Evolutionary conservation across 1,140 invertebrate species (phyloP).

Genomic region (Hycleus phaleratus): DNA sequence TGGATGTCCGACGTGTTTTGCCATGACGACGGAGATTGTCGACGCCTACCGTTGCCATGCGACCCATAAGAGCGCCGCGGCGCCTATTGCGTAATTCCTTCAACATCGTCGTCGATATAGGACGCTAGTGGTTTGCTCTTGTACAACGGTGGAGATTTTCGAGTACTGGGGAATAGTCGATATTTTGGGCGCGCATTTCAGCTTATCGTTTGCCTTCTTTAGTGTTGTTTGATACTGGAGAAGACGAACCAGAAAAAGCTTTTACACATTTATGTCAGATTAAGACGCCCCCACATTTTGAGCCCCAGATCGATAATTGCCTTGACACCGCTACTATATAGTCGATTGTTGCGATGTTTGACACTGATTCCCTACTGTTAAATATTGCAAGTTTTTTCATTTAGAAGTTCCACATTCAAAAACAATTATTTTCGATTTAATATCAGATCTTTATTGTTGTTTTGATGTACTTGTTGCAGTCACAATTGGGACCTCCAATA

Average conservation of each 20-base stretch:
- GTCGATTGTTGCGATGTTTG: not conserved
- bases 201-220: conserved; percentile 1
- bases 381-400: no score
- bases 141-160: not conserved
- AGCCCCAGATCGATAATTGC: conserved; percentile 16
- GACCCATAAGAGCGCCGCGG: conserved; percentile 21
- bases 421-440: not conserved
- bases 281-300: not conserved
- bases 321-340: conserved; percentile 9
- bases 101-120: conserved; percentile 2
- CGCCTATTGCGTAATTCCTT: conserved; percentile 15
- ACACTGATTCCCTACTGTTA: not conserved
- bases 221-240: not conserved
- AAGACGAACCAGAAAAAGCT: not conserved
- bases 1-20: conserved; percentile 11
- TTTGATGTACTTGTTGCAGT: not conserved
- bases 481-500: conserved; percentile 6
- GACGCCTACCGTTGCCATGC: conserved; percentile 21
- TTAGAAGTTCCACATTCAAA: not conserved
- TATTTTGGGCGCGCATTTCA: conserved; percentile 1
- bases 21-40: conserved; percentile 22
- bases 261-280: not conserved
- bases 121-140: conserved; percentile 1
- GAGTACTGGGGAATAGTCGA: not conserved
- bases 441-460: not conserved